Evolutionary conservation across 1,140 invertebrate species (phyloP).

Genomic region (Nomia melanderi): DNA sequence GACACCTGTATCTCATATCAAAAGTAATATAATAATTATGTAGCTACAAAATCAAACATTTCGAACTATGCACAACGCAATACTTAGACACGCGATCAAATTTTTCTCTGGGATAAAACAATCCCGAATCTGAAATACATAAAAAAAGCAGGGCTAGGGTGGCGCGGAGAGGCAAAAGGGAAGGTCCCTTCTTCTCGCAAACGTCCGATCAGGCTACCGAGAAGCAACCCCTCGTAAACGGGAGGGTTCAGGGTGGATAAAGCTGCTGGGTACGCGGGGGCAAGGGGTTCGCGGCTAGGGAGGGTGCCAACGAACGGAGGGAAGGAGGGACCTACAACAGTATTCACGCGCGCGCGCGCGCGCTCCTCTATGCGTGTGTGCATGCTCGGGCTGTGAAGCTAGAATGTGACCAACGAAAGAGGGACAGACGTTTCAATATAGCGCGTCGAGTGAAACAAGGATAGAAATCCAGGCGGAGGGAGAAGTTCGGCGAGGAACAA

Average conservation of each 20-base stretch:
- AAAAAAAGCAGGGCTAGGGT: conserved; percentile 4
- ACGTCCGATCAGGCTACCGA: conserved; percentile 45
- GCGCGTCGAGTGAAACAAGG: conserved; percentile 9
- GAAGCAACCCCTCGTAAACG: conserved; percentile 55
- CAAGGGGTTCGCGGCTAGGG: conserved; percentile 51
- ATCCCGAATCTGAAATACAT: conserved; percentile 23
- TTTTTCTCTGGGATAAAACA: neutral
- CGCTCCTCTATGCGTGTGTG: neutral
- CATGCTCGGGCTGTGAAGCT: conserved; percentile 5
- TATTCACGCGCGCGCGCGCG: neutral
- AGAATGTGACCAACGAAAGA: conserved; percentile 35
- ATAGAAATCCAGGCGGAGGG: conserved; percentile 2
- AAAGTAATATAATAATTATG: neutral
- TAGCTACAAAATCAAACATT: neutral
- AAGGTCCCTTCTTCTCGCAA: conserved; percentile 34
- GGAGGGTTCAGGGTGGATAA: conserved; percentile 64
- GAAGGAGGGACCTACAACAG: conserved; percentile 1
- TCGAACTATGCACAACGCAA: neutral
- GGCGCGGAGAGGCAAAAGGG: neutral
- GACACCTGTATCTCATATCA: neutral
- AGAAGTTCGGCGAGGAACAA: conserved; percentile 20
- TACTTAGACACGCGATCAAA: neutral
- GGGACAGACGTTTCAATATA: conserved; percentile 9
- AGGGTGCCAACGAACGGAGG: conserved; percentile 43
- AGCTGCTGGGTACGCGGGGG: conserved; percentile 60